A percentile compares a stretch with the other conserved stretches of the same genome.
Evolutionary conservation across 1,140 invertebrate genomes (phyloP).

Genomic region (Acarapis woodi): DNA sequence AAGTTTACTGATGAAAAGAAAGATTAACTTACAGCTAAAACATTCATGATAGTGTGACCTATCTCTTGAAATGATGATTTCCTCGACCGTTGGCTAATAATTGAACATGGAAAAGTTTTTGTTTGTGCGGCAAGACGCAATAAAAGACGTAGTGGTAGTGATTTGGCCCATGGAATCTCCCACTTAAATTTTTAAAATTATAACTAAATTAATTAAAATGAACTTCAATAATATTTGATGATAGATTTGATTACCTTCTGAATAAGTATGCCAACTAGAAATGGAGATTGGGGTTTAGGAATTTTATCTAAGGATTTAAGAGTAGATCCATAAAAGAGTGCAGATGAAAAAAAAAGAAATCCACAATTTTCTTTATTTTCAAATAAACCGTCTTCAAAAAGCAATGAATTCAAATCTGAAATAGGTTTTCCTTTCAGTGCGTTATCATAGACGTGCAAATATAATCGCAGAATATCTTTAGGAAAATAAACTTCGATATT

Average conservation of each 20-base stretch:
- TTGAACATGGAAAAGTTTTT: constrained; percentile 45
- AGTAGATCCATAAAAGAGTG: constrained; percentile 51
- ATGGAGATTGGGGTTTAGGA: constrained; percentile 38
- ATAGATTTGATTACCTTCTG: no score
- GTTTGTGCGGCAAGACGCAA: constrained; percentile 45
- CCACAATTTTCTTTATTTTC: constrained; percentile 51
- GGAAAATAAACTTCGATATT: constrained; percentile 35
- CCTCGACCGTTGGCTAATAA: constrained; percentile 44
- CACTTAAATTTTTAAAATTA: no score
- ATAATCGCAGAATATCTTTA: constrained; percentile 41
- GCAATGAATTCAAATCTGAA: constrained; percentile 35
- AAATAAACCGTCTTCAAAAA: constrained; percentile 29
- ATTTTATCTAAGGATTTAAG: constrained; percentile 54
- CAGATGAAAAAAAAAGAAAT: constrained; percentile 48
- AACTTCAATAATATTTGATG: no score
- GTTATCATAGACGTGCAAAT: constrained; percentile 41
- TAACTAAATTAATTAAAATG: no score
- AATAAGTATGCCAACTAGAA: constrained; percentile 44
- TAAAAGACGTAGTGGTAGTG: constrained; percentile 44
- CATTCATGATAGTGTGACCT: constrained; percentile 64
- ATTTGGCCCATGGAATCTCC: constrained; percentile 58
- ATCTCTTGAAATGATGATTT: constrained; percentile 60
- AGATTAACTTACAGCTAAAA: constrained; percentile 39
- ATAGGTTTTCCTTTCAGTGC: constrained; percentile 41
- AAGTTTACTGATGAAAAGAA: no score